These are phyloP conservation scores for Melanargia galathea DNA, from an alignment of 2,888 invertebrate species.

Conservation along the genomic window DNA sequence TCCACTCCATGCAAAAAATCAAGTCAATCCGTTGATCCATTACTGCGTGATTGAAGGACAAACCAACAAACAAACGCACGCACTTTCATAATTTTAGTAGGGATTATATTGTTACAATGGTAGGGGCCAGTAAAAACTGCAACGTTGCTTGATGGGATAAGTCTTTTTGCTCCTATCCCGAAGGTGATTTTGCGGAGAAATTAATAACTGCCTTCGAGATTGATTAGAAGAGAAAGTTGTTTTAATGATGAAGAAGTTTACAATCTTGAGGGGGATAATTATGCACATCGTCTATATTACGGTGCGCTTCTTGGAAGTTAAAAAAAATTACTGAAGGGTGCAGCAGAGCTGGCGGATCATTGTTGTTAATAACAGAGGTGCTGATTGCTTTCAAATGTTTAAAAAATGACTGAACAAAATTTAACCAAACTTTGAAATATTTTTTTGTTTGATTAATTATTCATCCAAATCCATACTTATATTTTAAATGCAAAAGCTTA, in stretches of 20 bases:
- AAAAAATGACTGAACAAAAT: background rate
- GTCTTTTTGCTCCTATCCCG: constrained; percentile 69
- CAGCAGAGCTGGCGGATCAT: background rate
- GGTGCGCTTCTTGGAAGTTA: background rate
- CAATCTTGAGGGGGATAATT: constrained; percentile 22
- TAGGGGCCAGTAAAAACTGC: constrained; percentile 65
- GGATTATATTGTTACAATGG: constrained; percentile 36
- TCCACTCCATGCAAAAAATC: no score
- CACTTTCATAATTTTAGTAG: background rate
- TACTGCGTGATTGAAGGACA: no score
- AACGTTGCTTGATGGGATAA: constrained; percentile 75
- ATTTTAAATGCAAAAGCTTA: no score
- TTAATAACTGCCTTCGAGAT: constrained; percentile 65
- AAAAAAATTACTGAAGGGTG: background rate
- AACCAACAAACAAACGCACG: no score
- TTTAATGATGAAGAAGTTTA: constrained; percentile 42
- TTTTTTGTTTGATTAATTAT: no score
- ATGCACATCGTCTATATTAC: constrained; percentile 24
- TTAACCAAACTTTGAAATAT: no score
- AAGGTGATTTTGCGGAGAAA: constrained; percentile 60
- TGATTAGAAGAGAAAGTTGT: constrained; percentile 67
- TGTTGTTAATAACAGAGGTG: background rate
- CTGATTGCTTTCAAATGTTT: background rate
- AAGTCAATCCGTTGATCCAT: no score
- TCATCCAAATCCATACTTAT: no score